These are phyloP conservation scores for Petrocephalus zakoni DNA, from an alignment of 2,113 vertebrate genomes.

Conservation along the genomic window DNA sequence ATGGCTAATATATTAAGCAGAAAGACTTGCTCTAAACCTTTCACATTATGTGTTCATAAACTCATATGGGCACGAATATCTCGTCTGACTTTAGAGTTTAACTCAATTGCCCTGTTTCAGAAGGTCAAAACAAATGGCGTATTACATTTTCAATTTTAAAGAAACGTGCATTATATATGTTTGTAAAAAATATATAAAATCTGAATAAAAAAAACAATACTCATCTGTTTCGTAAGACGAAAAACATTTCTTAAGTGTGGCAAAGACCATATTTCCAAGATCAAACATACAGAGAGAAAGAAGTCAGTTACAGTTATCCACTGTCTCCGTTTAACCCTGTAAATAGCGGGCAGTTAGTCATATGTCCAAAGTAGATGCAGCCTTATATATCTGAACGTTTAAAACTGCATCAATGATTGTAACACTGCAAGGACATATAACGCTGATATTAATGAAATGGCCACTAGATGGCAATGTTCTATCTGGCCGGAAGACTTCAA, in stretches of 20 bases:
- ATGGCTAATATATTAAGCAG: neutral
- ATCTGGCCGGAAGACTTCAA: neutral
- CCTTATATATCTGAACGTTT: neutral
- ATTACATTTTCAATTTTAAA: neutral
- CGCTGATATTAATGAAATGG: neutral
- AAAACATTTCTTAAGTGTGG: neutral
- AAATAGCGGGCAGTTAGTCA: neutral
- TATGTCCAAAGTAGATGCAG: neutral
- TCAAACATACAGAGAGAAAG: neutral
- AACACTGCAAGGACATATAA: neutral
- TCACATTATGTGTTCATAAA: neutral
- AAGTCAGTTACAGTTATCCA: neutral
- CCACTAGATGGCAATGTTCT: neutral
- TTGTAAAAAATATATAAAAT: neutral
- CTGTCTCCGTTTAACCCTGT: neutral
- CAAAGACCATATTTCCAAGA: neutral
- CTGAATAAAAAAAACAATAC: neutral
- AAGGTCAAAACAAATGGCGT: neutral
- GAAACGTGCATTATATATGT: neutral
- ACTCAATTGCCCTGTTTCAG: neutral
- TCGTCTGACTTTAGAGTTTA: neutral
- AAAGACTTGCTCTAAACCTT: neutral
- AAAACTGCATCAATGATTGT: neutral
- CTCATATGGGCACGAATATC: neutral
- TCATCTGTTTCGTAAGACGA: neutral